phyloP scores from a whole-genome alignment of 2,888 invertebrate genomes.

The Polydrusus tereticollis region DNA sequence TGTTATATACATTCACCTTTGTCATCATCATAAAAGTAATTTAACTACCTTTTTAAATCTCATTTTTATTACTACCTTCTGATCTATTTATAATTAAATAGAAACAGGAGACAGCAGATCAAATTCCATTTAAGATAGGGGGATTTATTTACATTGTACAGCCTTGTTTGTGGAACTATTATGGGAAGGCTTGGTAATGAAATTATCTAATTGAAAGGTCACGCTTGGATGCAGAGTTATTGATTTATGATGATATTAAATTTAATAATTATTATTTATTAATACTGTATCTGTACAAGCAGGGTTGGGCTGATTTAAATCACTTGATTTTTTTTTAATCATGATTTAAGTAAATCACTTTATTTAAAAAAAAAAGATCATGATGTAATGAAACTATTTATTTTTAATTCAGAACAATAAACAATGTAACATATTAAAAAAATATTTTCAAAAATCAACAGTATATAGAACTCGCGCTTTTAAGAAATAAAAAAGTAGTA shows the following conservation, averaged over 20 bases:
- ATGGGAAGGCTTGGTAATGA: neutral
- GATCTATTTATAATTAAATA: neutral
- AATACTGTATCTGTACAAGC: no score
- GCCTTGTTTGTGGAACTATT: neutral
- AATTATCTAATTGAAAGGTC: conserved; percentile 4
- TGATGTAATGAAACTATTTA: no score
- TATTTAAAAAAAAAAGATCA: no score
- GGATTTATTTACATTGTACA: neutral
- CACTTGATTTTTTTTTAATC: no score
- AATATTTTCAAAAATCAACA: no score
- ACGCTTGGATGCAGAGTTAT: neutral
- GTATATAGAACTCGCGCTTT: no score
- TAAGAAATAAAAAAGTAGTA: no score
- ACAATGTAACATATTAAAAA: no score
- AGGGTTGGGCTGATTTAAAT: no score
- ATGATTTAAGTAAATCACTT: no score
- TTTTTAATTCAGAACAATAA: no score
- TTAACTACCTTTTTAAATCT: neutral
- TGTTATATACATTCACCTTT: neutral
- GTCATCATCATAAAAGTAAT: neutral
- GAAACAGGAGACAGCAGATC: neutral
- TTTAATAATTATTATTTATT: no score
- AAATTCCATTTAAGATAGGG: neutral
- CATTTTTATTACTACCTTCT: neutral
- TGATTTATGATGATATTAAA: neutral